These are phyloP conservation scores for Notiomystis cincta DNA, from an alignment of 2,113 vertebrate genomes.

Conservation along the genomic window DNA sequence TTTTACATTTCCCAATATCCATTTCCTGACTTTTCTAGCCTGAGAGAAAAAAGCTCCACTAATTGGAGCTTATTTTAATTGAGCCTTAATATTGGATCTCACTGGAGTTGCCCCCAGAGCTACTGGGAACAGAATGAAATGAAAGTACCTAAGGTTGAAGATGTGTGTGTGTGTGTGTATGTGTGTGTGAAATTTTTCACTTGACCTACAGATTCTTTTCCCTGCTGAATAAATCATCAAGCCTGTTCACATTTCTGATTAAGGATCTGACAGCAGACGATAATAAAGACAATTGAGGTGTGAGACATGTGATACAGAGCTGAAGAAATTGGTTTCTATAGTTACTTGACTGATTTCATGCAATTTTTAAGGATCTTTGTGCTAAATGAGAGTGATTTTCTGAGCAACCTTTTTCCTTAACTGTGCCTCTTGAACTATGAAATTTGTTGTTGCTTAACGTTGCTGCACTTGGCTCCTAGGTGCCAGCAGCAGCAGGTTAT, in stretches of 20 bases:
- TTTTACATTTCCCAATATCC: conserved; percentile 98
- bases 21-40: conserved; percentile 99
- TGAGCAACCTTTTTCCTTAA: conserved; percentile 79
- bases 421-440: conserved; percentile 83
- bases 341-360: conserved; percentile 83
- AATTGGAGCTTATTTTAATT: conserved; percentile 99
- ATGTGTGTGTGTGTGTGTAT: conserved; percentile 55
- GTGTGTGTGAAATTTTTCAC: conserved; percentile 77
- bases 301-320: conserved; percentile 82
- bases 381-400: conserved; percentile 77
- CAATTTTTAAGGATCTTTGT: conserved; percentile 82
- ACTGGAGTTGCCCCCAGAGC: conserved; percentile 94
- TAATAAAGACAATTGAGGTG: conserved; percentile 89
- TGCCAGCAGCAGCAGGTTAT: conserved; percentile 80
- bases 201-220: conserved; percentile 85
- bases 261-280: conserved; percentile 84
- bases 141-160: conserved; percentile 90
- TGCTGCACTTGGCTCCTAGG: conserved; percentile 67
- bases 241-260: conserved; percentile 85
- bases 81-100: conserved; percentile 99
- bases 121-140: conserved; percentile 96
- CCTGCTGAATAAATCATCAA: conserved; percentile 85
- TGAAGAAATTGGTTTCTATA: conserved; percentile 87
- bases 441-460: conserved; percentile 82
- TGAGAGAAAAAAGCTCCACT: conserved; percentile 94